These are phyloP conservation scores for Himantopus leucocephalus DNA, from an alignment of 2,113 vertebrate species.

Conservation along the genomic window DNA sequence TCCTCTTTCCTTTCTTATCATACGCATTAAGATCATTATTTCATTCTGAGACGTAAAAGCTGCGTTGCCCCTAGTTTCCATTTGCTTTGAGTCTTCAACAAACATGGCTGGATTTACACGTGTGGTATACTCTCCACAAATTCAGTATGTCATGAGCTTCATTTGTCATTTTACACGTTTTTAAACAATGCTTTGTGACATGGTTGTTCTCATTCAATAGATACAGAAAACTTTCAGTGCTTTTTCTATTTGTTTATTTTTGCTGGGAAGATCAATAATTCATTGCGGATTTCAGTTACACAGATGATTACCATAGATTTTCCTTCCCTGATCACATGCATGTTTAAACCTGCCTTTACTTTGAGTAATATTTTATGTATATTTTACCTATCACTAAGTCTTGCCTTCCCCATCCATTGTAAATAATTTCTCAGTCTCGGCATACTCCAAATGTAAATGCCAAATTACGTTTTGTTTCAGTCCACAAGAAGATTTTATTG, in stretches of 20 bases:
- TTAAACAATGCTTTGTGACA: constrained; percentile 10
- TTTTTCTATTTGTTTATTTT: constrained; percentile 27
- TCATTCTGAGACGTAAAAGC: constrained; percentile 52
- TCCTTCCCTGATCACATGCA: background rate
- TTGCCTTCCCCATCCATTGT: background rate
- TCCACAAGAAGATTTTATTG: background rate
- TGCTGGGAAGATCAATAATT: constrained; percentile 21
- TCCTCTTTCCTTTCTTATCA: constrained; percentile 68
- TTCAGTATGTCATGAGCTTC: constrained; percentile 14
- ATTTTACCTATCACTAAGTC: background rate
- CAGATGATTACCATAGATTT: background rate
- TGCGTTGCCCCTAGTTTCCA: constrained; percentile 20
- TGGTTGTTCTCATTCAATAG: background rate
- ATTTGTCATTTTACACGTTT: background rate
- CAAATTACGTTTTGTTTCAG: background rate
- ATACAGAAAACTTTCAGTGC: background rate
- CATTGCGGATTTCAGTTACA: constrained; percentile 25
- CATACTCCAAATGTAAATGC: background rate
- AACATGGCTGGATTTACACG: constrained; percentile 32
- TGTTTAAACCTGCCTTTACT: constrained; percentile 8
- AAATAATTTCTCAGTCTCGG: background rate
- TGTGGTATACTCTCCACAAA: constrained; percentile 20
- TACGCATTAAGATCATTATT: constrained; percentile 23
- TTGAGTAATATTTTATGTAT: constrained; percentile 2
- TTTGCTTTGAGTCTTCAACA: constrained; percentile 56